These are phyloP conservation scores for Drosophila picticornis DNA, from an alignment of 2,888 invertebrate species.

Conservation along the genomic window DNA sequence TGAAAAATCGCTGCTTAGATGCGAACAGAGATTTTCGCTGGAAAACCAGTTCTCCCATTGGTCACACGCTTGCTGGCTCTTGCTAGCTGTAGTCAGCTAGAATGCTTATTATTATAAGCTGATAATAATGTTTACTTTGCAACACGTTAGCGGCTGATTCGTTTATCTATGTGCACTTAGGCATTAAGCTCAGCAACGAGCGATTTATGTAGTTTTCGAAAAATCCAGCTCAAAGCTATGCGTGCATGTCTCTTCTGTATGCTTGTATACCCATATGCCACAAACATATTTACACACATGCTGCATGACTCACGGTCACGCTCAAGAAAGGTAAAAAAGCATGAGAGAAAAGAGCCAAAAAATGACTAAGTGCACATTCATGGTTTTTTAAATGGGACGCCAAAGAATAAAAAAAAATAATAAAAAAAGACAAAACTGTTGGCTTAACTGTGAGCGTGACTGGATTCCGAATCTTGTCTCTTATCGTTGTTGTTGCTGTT, in stretches of 20 bases:
- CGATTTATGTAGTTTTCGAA: constrained; percentile 13
- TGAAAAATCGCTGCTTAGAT: constrained; percentile 4
- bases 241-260: constrained; percentile 17
- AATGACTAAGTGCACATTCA: constrained; percentile 76
- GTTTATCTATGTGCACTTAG: constrained; percentile 33
- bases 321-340: constrained; percentile 55
- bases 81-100: background rate
- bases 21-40: constrained; percentile 4
- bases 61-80: constrained; percentile 20
- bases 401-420: constrained; percentile 38
- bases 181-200: background rate
- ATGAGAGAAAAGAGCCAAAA: constrained; percentile 55
- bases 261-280: background rate
- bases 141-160: constrained; percentile 53
- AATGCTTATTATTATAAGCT: constrained; percentile 40
- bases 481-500: constrained; percentile 8
- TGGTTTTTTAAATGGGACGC: constrained; percentile 69
- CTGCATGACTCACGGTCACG: constrained; percentile 67
- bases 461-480: constrained; percentile 42
- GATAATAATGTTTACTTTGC: constrained; percentile 51
- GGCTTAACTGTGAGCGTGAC: constrained; percentile 53
- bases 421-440: constrained; percentile 44
- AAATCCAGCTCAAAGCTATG: constrained; percentile 28
- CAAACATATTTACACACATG: constrained; percentile 21
- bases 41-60: constrained; percentile 38